These are phyloP conservation scores for Trinorchestia longiramus DNA, from an alignment of 1,140 invertebrate species.

Conservation along the genomic window DNA sequence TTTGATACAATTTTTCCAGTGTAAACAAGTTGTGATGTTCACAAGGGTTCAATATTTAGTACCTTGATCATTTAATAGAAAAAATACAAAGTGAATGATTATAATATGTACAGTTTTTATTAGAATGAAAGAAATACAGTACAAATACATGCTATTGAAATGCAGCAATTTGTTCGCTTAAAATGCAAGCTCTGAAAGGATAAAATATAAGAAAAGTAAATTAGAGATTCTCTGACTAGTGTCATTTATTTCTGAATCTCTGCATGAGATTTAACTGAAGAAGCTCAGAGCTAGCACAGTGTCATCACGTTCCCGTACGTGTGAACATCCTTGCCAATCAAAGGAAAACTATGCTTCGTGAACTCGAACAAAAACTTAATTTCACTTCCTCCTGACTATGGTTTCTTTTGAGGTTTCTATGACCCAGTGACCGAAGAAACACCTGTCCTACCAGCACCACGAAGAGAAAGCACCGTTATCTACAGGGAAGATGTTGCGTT, in stretches of 20 bases:
- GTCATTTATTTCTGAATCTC: background rate
- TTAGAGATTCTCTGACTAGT: background rate
- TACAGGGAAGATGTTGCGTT: background rate
- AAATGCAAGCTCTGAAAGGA: too few relatives aligned
- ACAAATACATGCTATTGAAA: background rate
- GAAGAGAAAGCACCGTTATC: background rate
- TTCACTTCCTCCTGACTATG: background rate
- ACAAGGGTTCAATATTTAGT: background rate
- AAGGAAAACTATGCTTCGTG: background rate
- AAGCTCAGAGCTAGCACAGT: background rate
- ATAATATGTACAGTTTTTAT: background rate
- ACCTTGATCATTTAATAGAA: background rate
- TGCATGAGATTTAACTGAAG: background rate
- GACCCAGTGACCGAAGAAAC: background rate
- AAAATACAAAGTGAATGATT: background rate
- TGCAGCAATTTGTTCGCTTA: too few relatives aligned
- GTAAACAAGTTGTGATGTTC: background rate
- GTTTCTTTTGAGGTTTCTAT: background rate
- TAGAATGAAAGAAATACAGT: background rate
- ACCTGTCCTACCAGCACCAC: background rate
- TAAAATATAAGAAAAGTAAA: too few relatives aligned
- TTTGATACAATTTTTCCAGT: background rate
- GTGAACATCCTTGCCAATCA: background rate
- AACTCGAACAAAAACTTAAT: background rate
- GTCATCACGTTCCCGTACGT: background rate